Conservation (phyloP, 64 coral and sea anemone genomes). For the Actinia tenebrosa region DNA sequence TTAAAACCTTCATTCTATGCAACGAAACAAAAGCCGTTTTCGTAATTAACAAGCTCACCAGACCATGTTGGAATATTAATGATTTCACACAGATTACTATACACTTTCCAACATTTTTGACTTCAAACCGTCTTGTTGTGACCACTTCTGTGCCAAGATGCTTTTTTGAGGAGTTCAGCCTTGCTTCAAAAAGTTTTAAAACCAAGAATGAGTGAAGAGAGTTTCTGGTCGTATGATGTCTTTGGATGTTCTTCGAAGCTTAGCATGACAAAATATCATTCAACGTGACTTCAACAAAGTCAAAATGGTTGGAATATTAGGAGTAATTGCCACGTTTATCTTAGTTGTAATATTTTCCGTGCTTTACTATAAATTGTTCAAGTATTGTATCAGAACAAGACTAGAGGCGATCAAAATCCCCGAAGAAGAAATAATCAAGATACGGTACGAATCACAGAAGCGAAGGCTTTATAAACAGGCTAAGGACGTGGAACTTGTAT, state of each 20-base stretch:
- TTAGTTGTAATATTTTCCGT: not conserved
- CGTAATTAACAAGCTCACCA: not conserved
- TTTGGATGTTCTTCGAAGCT: not conserved
- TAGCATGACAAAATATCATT: not conserved
- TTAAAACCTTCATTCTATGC: not conserved
- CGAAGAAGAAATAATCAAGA: not conserved
- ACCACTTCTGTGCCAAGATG: not conserved
- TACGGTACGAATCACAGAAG: not conserved
- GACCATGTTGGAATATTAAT: constrained; percentile 20
- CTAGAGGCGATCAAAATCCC: not conserved
- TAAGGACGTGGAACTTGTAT: not conserved
- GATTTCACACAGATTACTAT: not conserved
- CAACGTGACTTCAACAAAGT: not conserved
- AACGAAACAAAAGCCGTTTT: not conserved
- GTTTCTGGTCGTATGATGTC: not conserved
- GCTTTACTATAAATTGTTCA: not conserved
- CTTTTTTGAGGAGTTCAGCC: not conserved
- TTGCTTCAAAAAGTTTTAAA: not conserved
- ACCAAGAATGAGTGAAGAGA: not conserved
- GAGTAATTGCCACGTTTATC: not conserved
- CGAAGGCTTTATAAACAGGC: not conserved
- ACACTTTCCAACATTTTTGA: not conserved
- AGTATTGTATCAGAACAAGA: not conserved
- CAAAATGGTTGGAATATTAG: not conserved
- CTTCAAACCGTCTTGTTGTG: not conserved